Conservation (phyloP, 2,888 invertebrate species). For the Oxytorus armatus region DNA sequence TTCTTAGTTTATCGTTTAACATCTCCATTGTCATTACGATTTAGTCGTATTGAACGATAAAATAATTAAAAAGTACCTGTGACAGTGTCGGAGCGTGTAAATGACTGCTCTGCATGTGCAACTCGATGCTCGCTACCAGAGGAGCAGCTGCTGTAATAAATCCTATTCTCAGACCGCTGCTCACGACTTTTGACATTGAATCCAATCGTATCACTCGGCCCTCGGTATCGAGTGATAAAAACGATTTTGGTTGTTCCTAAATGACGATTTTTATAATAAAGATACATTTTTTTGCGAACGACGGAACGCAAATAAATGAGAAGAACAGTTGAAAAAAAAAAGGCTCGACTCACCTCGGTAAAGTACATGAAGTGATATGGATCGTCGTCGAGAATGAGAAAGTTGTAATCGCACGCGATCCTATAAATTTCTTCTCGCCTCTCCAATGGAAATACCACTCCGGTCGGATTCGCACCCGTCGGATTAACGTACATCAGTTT, state of each 20-base stretch:
- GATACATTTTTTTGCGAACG: constrained; percentile 1
- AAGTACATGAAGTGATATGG: constrained; percentile 93
- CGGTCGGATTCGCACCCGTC: constrained; percentile 92
- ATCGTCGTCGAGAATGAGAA: constrained; percentile 93
- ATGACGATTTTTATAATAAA: constrained; percentile 19
- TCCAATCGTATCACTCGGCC: constrained; percentile 92
- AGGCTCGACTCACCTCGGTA: constrained; percentile 85
- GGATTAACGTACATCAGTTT: constrained; percentile 91
- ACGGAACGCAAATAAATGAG: constrained; percentile 11
- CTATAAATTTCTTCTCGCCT: constrained; percentile 90
- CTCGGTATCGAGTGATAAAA: constrained; percentile 90
- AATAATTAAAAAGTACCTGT: no score
- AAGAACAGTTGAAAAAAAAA: not conserved
- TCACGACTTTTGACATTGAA: constrained; percentile 91
- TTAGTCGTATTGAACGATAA: not conserved
- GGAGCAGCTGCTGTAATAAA: constrained; percentile 90
- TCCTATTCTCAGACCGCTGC: constrained; percentile 90
- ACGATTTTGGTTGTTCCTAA: constrained; percentile 87
- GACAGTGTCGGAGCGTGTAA: constrained; percentile 88
- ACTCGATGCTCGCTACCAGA: constrained; percentile 87
- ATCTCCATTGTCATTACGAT: constrained; percentile 50
- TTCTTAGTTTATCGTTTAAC: not conserved
- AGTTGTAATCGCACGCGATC: constrained; percentile 91
- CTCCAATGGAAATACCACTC: constrained; percentile 88
- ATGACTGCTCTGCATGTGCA: constrained; percentile 90